Evolutionary conservation across 1,140 invertebrate genomes (phyloP).

Genomic region (Drosophila repletoides): DNA sequence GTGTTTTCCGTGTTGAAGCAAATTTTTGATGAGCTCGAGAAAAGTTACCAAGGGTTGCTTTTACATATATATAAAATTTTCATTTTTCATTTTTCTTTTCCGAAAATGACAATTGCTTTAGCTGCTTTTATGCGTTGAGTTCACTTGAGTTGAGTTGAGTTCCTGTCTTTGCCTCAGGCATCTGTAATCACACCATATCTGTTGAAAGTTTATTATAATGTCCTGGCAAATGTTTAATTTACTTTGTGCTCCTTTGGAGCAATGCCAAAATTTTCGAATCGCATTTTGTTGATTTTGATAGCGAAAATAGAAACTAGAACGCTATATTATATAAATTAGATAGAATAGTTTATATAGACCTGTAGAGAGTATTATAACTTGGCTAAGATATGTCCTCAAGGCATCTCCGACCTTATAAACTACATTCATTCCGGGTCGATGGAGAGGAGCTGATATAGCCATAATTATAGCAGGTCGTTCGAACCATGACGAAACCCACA

Average conservation of each 20-base stretch:
- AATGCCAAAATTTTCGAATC: too few species aligned
- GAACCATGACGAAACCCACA: too few species aligned
- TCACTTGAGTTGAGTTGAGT: slow-evolving; percentile 13
- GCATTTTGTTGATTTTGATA: too few species aligned
- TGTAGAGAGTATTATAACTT: too few species aligned
- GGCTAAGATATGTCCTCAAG: too few species aligned
- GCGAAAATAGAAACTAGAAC: too few species aligned
- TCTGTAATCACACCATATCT: slow-evolving; percentile 79
- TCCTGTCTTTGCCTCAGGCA: slow-evolving; percentile 41
- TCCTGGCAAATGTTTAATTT: slow-evolving; percentile 18
- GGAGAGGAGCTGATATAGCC: too few species aligned
- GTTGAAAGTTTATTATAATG: slow-evolving; percentile 72
- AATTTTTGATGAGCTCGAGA: slow-evolving; percentile 73
- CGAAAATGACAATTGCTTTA: slow-evolving; percentile 66
- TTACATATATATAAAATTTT: slow-evolving; percentile 66
- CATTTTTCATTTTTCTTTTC: slow-evolving; percentile 73
- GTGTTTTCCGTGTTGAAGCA: slow-evolving; percentile 46
- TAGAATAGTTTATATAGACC: too few species aligned
- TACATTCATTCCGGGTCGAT: too few species aligned
- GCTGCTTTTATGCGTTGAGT: neutral
- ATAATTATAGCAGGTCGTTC: too few species aligned
- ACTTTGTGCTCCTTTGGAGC: neutral
- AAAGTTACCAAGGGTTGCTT: slow-evolving; percentile 46
- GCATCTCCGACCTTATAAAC: too few species aligned
- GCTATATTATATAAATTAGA: too few species aligned